These are phyloP conservation scores for Anarsia innoxiella DNA, from an alignment of 2,888 invertebrate species.

Conservation along the genomic window DNA sequence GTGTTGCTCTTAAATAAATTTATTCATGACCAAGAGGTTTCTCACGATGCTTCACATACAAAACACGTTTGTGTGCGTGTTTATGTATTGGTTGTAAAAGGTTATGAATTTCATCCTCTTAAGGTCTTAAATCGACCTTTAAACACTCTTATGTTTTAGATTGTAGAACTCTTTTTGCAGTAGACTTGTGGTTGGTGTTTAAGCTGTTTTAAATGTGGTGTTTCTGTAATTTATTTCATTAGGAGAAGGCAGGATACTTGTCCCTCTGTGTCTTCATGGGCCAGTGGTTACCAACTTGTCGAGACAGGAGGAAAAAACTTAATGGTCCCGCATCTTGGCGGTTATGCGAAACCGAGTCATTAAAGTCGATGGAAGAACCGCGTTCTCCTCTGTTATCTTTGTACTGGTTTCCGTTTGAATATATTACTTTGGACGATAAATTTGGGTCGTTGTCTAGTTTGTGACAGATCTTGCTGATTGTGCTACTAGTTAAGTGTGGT, in stretches of 20 bases:
- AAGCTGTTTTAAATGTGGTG: conserved; percentile 23
- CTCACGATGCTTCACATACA: conserved; percentile 39
- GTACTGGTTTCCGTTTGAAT: conserved; percentile 61
- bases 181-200: conserved; percentile 17
- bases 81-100: conserved; percentile 35
- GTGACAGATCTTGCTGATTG: too few relatives aligned
- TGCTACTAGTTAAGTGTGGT: too few relatives aligned
- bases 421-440: conserved; percentile 37
- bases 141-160: neutral
- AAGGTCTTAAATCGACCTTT: conserved; percentile 13
- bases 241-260: conserved; percentile 72
- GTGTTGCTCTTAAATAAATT: conserved; percentile 31
- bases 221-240: conserved; percentile 66
- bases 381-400: conserved; percentile 56
- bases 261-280: conserved; percentile 68
- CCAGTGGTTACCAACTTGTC: conserved; percentile 56
- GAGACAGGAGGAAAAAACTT: conserved; percentile 63
- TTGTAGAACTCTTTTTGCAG: conserved; percentile 19
- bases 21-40: conserved; percentile 36
- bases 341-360: conserved; percentile 58
- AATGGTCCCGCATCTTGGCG: conserved; percentile 49
- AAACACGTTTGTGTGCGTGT: conserved; percentile 27
- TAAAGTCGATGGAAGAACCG: conserved; percentile 56
- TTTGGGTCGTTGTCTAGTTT: too few relatives aligned
- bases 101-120: conserved; percentile 57